These are phyloP conservation scores for Ranitomeya variabilis DNA, from an alignment of 2,113 vertebrate genomes.

Conservation along the genomic window DNA sequence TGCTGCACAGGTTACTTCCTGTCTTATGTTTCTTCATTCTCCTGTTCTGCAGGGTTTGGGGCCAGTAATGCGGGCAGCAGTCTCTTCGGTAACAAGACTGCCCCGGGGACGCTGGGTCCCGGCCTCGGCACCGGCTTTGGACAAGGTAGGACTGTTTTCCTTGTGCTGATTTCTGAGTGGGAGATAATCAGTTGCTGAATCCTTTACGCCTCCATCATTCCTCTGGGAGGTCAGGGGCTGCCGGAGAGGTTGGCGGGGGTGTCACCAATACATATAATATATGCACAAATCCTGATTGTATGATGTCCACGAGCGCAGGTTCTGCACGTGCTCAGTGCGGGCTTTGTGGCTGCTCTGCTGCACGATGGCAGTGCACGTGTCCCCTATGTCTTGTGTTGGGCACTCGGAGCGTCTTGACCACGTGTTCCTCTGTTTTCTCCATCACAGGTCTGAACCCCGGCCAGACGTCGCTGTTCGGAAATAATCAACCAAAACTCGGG, in stretches of 20 bases:
- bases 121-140: conserved; percentile 88
- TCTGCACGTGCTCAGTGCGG: no score
- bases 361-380: no score
- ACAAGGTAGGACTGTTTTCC: conserved; percentile 73
- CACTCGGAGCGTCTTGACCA: no score
- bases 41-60: conserved; percentile 79
- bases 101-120: conserved; percentile 81
- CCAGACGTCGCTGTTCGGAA: conserved; percentile 86
- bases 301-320: no score
- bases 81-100: conserved; percentile 89
- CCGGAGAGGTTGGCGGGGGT: no score
- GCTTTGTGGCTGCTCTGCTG: no score
- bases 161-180: background rate
- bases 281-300: no score
- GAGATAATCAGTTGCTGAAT: background rate
- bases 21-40: background rate
- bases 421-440: background rate
- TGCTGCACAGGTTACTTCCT: no score
- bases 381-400: no score
- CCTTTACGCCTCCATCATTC: no score
- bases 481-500: conserved; percentile 84
- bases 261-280: no score
- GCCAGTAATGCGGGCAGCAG: conserved; percentile 77
- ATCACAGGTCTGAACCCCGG: conserved; percentile 80
- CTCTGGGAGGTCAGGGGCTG: no score